These are phyloP conservation scores for Sylvicola cinctus DNA, from an alignment of 2,888 invertebrate species.

Conservation along the genomic window DNA sequence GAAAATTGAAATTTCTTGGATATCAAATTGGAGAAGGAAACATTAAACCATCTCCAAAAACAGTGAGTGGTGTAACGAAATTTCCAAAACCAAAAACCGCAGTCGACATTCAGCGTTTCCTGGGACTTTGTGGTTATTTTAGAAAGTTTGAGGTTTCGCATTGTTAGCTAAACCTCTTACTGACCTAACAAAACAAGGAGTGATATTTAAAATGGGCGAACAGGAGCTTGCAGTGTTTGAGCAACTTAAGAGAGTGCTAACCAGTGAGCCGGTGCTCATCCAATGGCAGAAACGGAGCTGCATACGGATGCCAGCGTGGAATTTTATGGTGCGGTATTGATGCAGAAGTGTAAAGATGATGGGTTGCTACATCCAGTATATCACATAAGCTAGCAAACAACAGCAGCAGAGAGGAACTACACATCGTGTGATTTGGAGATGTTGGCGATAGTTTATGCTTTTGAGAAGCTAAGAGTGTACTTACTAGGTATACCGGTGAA, in stretches of 20 bases:
- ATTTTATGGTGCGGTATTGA: neutral
- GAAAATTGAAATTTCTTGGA: neutral
- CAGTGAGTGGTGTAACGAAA: neutral
- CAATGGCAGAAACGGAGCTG: neutral
- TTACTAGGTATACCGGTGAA: neutral
- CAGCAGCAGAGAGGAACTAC: neutral
- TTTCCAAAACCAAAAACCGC: neutral
- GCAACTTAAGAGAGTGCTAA: neutral
- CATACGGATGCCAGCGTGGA: neutral
- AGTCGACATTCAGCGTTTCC: neutral
- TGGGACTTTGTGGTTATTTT: neutral
- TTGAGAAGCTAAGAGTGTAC: neutral
- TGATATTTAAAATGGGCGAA: neutral
- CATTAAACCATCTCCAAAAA: neutral
- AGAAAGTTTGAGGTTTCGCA: neutral
- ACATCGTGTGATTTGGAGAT: neutral
- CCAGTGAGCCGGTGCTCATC: neutral
- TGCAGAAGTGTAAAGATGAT: neutral
- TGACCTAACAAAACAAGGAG: neutral
- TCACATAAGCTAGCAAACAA: slow-evolving; percentile 4
- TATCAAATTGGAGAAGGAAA: neutral
- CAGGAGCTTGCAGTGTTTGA: neutral
- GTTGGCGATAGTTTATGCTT: neutral
- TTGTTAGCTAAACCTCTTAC: neutral
- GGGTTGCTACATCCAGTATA: slow-evolving; percentile 2